Evolutionary conservation across 2,888 invertebrate species (phyloP).

Genomic region (Megamerina dolium): DNA sequence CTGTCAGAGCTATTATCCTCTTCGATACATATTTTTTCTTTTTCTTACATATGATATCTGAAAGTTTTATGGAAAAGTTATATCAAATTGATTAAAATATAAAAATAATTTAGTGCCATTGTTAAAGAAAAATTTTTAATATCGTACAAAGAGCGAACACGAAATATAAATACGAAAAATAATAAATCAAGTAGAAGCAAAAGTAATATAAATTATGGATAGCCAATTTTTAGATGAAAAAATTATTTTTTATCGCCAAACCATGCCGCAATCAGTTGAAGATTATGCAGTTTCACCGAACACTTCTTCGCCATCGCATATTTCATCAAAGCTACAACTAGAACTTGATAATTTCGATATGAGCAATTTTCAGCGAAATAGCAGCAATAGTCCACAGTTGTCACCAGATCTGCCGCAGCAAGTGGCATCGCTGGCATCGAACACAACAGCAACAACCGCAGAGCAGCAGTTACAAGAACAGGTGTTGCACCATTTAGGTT

Average conservation of each 20-base stretch:
- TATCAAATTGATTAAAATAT: no score
- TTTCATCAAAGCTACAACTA: neutral
- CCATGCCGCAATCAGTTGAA: neutral
- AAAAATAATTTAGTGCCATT: neutral
- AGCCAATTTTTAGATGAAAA: neutral
- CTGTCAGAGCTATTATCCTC: no score
- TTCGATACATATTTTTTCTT: no score
- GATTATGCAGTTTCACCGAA: neutral
- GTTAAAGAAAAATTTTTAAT: neutral
- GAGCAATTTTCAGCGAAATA: no score
- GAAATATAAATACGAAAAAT: no score
- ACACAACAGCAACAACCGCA: no score
- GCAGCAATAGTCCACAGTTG: no score
- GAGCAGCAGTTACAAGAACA: conserved; percentile 37
- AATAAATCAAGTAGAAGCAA: neutral
- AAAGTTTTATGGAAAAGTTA: no score
- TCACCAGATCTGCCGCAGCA: neutral
- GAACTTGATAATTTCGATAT: no score
- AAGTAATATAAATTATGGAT: neutral
- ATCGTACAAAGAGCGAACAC: no score
- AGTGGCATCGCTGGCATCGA: neutral
- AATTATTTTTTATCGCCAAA: neutral
- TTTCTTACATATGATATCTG: no score
- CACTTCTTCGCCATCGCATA: no score
- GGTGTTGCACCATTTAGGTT: conserved; percentile 41